phyloP scores from a whole-genome alignment of 2,113 vertebrate genomes.

The Centropus bengalensis region DNA sequence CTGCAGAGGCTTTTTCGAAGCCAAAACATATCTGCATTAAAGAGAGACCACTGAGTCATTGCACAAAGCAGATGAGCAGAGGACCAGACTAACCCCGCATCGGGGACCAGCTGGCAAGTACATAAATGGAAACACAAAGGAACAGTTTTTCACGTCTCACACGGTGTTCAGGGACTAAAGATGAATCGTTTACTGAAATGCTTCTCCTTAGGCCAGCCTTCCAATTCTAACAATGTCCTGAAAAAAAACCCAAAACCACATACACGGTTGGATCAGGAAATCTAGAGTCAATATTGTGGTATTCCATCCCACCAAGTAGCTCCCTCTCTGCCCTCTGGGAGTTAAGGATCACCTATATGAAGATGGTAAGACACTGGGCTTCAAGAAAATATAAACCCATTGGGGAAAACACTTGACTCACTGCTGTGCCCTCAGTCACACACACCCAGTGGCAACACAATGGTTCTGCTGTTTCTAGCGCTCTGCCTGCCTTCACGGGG shows the following conservation, averaged over 20 bases:
- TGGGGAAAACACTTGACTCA: neutral
- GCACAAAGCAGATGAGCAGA: neutral
- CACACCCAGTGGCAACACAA: neutral
- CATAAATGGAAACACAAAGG: neutral
- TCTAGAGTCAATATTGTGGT: neutral
- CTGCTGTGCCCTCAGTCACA: neutral
- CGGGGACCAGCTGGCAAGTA: neutral
- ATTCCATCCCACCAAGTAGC: neutral
- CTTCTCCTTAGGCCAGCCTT: slow-evolving; percentile 17
- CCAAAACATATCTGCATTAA: neutral
- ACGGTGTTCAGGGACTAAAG: neutral
- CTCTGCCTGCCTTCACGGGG: neutral
- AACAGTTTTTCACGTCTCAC: neutral
- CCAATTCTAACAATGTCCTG: neutral
- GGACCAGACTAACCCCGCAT: neutral
- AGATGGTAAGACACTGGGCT: neutral
- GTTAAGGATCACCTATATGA: neutral
- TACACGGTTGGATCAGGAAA: neutral
- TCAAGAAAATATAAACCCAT: neutral
- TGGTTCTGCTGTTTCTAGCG: neutral
- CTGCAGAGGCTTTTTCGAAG: neutral
- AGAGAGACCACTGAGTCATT: neutral
- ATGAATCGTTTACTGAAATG: neutral
- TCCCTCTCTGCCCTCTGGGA: neutral
- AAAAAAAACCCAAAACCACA: neutral